Evolutionary conservation across 1,140 invertebrate genomes (phyloP), one percentile per base, ranked within the genome.

Genomic region (Drosophila sproati): DNA sequence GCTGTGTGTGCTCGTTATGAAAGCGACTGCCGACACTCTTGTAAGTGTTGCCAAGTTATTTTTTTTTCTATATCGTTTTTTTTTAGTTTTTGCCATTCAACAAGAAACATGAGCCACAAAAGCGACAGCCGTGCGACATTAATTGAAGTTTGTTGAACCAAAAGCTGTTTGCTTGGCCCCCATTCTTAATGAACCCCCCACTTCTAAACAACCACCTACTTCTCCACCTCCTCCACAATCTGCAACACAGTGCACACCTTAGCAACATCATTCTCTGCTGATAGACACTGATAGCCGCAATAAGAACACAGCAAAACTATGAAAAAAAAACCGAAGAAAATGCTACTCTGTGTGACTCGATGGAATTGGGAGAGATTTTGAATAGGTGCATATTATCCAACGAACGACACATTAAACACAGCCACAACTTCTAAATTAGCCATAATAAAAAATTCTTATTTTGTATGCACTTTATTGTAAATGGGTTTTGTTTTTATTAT

Each of bases 111-210:
- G n/a, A 80, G 67, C 82, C 77, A 80, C 81, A 80, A 85, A 80
- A 71, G 70, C 82, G 71, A 55, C 63, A 78, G 62, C 74, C 67
- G 67, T 82, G 70, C 57, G 64, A 80, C 82, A 87, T 86, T 87
- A 86, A 86, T 86, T 86, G 82, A 87, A 86, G 82, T 86, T 86
- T 87, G 82, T 86, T 86, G 82, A 86, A 86, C 82, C 82, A 86
- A 86, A 76, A 68, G 79, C 79, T 87, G 78, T 86, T 85, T 85
- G 74, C 82, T 48, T 73, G 50, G 64, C 66, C 64, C 67, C 70
- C 63, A 67, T 73, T 73, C 54, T 37, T 6, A 37, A 66, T 72
- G 62, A 60, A 47, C 70, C 62, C 43, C 34, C 32, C 37, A n/a
- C 34, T 5, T 3, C 52, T 8, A 8, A 39, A 8, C 39, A 2